Base-by-base conservation (phyloP, 2,113 vertebrate genomes). In the Eurystomus gularis region DNA sequence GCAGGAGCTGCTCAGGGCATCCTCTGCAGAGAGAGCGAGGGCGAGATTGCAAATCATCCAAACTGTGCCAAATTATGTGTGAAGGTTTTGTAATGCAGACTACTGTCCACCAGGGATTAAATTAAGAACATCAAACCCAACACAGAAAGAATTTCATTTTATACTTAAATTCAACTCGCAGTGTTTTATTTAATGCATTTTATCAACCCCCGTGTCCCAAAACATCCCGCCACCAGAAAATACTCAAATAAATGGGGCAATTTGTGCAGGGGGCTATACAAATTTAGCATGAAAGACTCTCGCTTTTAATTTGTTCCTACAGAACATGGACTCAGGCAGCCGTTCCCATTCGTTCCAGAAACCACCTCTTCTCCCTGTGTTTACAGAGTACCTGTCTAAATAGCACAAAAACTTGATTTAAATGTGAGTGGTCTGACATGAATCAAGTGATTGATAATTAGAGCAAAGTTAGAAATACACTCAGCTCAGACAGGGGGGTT, bases 11-110 rank as follows among this genome's bases (percentile, higher is more conserved):
- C 90, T 95, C 44, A 13, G 90, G 91, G 90, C 85, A 93, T 92
- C 86, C 73, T 93, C 83, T 80, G 94, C 88, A 79, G 11, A 90
- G 21, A 76, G 88, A 49, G 94, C 8, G 7, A 69, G 79, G 55
- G 40, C 94, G 66, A 94, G 90, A 73, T 4, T 86, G 88, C 96
- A 97, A 96, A 95, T 96, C 96, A 96, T 75, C 96, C 90, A 64
- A 92, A 95, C 93, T 92, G 76, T 62, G 89, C 94, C 96, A 93
- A 95, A 96, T 96, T 97, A 94, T 93, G 93, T 96, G 95, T 96
- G 96, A 97, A 97, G 96, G 96, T 79, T 96, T 96, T 93, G 94
- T 96, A 96, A 95, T 72, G 94, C 95, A 90, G 95, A 79, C 95
- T 89, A 51, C 95, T 65, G 65, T 96, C 96, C 96, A 96, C 93